Percentiles rank a stretch among this genome's conserved stretches.
These are phyloP conservation scores for Morinoia aosen DNA, from an alignment of 2,888 invertebrate species.

Conservation along the genomic window DNA sequence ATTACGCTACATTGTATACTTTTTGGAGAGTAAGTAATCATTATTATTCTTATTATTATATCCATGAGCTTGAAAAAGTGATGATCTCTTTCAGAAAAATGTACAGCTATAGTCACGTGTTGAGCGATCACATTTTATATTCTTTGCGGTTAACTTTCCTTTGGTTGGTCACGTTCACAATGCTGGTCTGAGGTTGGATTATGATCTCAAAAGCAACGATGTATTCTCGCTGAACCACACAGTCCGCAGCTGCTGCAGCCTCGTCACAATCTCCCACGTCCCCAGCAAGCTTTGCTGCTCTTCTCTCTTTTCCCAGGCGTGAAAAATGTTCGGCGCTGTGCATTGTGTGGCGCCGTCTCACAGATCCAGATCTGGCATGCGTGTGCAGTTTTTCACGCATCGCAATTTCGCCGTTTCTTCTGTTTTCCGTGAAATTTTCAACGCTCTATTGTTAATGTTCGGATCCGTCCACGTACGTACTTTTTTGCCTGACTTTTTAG, in stretches of 20 bases:
- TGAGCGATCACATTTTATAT: neutral
- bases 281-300: neutral
- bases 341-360: constrained; percentile 6
- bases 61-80: neutral
- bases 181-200: neutral
- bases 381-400: constrained; percentile 16
- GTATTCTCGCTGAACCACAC: neutral
- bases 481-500: neutral
- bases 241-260: neutral
- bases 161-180: neutral
- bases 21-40: too few species aligned
- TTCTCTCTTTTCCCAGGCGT: neutral
- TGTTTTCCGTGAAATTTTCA: neutral
- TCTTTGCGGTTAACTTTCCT: neutral
- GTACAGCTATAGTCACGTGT: neutral
- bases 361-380: constrained; percentile 6
- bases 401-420: neutral
- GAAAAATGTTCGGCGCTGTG: neutral
- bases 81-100: neutral
- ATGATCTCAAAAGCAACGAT: neutral
- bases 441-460: neutral
- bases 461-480: neutral
- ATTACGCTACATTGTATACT: too few species aligned
- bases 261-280: neutral
- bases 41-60: too few species aligned